These are phyloP conservation scores for Agrilus planipennis DNA, from an alignment of 1,140 invertebrate species.

Conservation along the genomic window DNA sequence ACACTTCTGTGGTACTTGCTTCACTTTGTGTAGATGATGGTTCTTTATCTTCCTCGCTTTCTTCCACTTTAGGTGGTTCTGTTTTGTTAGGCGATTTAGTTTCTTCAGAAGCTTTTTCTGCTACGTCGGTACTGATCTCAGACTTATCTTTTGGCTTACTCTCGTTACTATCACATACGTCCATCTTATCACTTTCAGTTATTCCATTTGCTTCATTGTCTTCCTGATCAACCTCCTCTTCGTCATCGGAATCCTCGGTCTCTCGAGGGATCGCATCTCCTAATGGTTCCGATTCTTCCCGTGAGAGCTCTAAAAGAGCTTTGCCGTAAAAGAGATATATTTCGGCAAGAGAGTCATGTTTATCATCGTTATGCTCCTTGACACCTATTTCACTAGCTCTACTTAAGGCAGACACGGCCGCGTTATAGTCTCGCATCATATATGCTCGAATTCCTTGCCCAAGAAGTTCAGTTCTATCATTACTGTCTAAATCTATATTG, in stretches of 20 bases:
- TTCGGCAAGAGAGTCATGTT: conserved; percentile 62
- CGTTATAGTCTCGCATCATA: conserved; percentile 63
- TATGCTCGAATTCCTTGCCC: conserved; percentile 64
- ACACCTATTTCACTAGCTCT: conserved; percentile 62
- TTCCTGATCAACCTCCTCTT: conserved; percentile 40
- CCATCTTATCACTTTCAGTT: conserved; percentile 17
- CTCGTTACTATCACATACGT: conserved; percentile 24
- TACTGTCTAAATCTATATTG: conserved; percentile 34
- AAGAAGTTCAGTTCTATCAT: conserved; percentile 43
- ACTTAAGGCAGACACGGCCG: conserved; percentile 63
- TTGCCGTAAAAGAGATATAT: conserved; percentile 56
- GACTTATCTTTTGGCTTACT: conserved; percentile 2
- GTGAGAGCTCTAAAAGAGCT: conserved; percentile 65
- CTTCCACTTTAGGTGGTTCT: neutral
- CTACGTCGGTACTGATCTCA: no score
- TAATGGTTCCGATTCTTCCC: conserved; percentile 68
- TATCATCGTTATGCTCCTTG: conserved; percentile 59
- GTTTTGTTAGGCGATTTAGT: neutral
- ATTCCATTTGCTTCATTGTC: conserved; percentile 4
- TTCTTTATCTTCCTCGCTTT: neutral
- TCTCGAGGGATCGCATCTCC: conserved; percentile 57
- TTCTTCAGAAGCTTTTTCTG: neutral
- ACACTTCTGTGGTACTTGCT: no score
- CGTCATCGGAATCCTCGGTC: conserved; percentile 36
- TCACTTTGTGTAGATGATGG: neutral